A percentile compares a stretch with the other conserved stretches of the same genome.
phyloP scores from a whole-genome alignment of 1,140 invertebrate species.

The Halesus radiatus region DNA sequence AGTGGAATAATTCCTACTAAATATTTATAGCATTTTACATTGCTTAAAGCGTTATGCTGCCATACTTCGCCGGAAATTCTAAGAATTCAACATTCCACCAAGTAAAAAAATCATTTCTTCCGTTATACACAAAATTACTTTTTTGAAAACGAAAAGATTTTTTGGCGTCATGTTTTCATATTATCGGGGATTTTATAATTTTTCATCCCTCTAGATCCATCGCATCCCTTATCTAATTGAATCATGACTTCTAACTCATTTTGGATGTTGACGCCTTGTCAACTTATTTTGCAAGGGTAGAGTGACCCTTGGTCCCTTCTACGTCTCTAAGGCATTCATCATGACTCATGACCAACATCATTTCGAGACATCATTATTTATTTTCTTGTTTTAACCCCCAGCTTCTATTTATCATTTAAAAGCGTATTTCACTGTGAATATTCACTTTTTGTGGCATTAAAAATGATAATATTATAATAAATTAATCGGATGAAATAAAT shows the following conservation, averaged over 20 bases:
- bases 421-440: too few relatives aligned
- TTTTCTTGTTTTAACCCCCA: too few relatives aligned
- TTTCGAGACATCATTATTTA: too few relatives aligned
- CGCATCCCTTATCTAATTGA: conserved; percentile 24
- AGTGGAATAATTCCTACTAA: neutral
- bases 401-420: too few relatives aligned
- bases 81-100: neutral
- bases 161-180: neutral
- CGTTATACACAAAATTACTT: neutral
- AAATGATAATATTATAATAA: too few relatives aligned
- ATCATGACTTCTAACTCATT: conserved; percentile 32
- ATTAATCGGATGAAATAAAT: too few relatives aligned
- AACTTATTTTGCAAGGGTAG: conserved; percentile 14
- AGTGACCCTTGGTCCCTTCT: conserved; percentile 4
- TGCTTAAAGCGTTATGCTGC: neutral
- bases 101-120: neutral
- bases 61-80: neutral
- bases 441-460: too few relatives aligned
- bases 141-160: neutral
- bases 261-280: conserved; percentile 35
- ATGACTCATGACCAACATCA: too few relatives aligned
- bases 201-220: neutral
- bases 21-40: conserved; percentile 11
- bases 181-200: neutral
- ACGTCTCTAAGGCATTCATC: too few relatives aligned